Conservation (phyloP, 2,113 vertebrate species). For the Peromyscus californicus region DNA sequence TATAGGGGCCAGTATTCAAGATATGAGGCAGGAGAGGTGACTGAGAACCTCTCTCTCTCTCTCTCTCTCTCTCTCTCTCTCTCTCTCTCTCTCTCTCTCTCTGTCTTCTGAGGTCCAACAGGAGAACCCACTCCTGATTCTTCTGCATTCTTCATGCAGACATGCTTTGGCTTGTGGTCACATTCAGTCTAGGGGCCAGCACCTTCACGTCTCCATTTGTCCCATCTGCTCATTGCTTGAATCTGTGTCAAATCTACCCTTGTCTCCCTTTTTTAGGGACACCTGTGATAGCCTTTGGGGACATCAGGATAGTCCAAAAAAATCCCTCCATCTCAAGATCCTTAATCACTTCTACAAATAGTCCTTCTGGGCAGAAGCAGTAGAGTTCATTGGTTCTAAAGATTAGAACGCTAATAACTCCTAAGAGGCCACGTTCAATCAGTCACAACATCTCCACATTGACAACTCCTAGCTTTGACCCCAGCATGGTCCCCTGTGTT, state of each 20-base stretch:
- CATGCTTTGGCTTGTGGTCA: background rate
- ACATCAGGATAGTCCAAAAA: background rate
- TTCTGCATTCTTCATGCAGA: background rate
- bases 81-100: background rate
- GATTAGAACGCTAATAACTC: background rate
- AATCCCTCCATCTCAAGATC: too few relatives aligned
- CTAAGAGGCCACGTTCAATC: background rate
- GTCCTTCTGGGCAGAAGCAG: background rate
- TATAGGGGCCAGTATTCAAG: background rate
- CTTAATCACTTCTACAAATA: background rate
- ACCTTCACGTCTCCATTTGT: background rate
- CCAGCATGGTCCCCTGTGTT: background rate
- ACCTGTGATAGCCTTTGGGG: background rate
- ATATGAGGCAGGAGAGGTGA: background rate
- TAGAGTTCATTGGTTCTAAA: background rate
- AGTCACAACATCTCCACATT: background rate
- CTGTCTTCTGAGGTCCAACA: accelerated
- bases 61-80: too few relatives aligned
- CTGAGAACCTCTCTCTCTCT: too few relatives aligned
- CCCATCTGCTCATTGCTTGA: background rate
- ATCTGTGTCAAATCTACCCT: background rate
- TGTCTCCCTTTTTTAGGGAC: background rate
- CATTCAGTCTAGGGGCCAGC: background rate
- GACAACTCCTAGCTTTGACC: background rate
- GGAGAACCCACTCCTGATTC: background rate